Base-by-base conservation (phyloP, 2,797 vertebrate species). In the Centroberyx gerrardi region DNA sequence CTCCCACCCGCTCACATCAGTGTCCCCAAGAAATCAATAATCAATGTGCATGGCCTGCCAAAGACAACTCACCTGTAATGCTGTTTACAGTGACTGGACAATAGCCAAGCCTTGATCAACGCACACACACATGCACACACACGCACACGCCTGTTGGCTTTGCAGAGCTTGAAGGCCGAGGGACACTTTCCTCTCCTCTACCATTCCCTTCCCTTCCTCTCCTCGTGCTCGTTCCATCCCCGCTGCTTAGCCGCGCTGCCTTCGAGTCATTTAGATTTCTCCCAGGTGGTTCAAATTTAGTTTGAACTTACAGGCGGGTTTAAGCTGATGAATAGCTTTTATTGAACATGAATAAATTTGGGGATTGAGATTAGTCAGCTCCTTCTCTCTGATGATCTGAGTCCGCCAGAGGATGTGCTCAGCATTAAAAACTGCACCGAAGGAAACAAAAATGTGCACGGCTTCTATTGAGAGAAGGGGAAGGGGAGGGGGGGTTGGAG, bases 271-370 rank as follows among this genome's bases (percentile, higher is more conserved):
- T 95, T 94, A 94, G 90, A 95, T 94, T 93, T 90, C 87, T 96
- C 95, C 93, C 95, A 94, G 93, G 95, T 94, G 95, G 90, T 87
- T 96, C 86, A 93, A 95, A 97, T 96, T 95, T 94, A 93, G 96
- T 96, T 96, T 96, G 93, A 96, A 96, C 92, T 95, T 91, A 87
- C 92, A 90, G 93, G 82, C 91, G 88, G 92, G 88, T 96, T 96
- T 96, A 95, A 84, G 89, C 94, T 96, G 95, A 97, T 96, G 95
- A 96, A 96, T 94, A 95, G 94, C 90, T 95, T 96, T 96, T 95
- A 97, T 95, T 96, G 96, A 97, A 95, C 94, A 91, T 93, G 95
- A 97, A 97, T 97, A 96, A 91, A 95, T 96, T 97, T 95, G 93
- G 83, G 95, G 95, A 95, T 96, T 94, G 88, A 92, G 93, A 96